Base-by-base conservation (phyloP, 1,140 invertebrate species). In the Drosophila repleta region DNA sequence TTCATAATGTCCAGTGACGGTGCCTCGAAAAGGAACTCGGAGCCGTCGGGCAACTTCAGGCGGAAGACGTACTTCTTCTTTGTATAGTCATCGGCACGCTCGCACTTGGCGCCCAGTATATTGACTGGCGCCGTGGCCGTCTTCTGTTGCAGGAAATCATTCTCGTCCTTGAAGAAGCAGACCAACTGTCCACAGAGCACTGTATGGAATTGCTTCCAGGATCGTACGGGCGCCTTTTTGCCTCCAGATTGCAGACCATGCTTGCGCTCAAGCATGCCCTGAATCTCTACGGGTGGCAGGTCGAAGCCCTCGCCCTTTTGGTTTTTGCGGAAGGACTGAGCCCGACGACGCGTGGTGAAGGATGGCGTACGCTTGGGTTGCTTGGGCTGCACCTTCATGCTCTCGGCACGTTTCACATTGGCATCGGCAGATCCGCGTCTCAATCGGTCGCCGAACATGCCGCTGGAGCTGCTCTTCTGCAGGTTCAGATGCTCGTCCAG, bases 151-250 rank as follows among this genome's bases (percentile, higher is more conserved):
- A 94, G 93, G 92, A 99, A 99, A 93, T 98, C 97, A 68, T 96
- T 95, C 82, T 97, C 95, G 90, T 99, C 98, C 90, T 98, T 97
- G 93, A 99, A 99, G 95, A 99, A 99, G 93, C 98, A 99, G 20
- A 99, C 92, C 64, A 99, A 92, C 91, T 99, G 98, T 0, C 98
- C 98, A 90, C 98, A 99, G 1, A 99, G 93, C 26, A 99, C 98
- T 75, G 97, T 97, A 91, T 99, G 98, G 92, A 97, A 98, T 51
- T 95, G 95, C 84, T 98, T 98, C 98, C 98, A 99, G 0, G 97
- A 98, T 4, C 98, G 93, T 10, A 99, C 97, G 0, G 98, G 96
- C 0, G 98, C 98, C 74, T 97, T 96, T 92, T 98, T 99, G 3
- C 98, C 98, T 15, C 97, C 98, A 65, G 95, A 95, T 72, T 98